A percentile compares a stretch with the other conserved stretches of the same genome.
Evolutionary conservation across 2,113 vertebrate species (phyloP).

Genomic region (Ciconia maguari): DNA sequence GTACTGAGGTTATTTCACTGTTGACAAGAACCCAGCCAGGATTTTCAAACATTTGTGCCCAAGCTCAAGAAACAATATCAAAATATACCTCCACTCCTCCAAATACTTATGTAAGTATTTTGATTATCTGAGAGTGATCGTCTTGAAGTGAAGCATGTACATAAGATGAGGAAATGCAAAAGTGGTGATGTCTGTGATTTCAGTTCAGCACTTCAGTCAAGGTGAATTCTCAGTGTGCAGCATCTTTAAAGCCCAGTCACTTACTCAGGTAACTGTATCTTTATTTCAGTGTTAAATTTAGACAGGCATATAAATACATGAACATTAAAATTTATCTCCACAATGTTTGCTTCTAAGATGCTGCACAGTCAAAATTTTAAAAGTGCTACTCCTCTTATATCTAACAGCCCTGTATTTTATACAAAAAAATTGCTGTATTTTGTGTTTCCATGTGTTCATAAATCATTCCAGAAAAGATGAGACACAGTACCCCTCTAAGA

Average conservation of each 20-base stretch:
- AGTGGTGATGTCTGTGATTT: conserved; percentile 1
- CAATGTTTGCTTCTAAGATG: neutral
- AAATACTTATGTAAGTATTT: neutral
- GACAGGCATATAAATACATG: neutral
- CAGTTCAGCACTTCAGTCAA: conserved; percentile 28
- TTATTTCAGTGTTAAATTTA: neutral
- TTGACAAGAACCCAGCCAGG: neutral
- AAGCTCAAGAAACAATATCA: neutral
- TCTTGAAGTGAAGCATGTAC: neutral
- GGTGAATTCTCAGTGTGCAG: neutral
- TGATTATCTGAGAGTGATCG: neutral
- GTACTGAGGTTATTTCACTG: neutral
- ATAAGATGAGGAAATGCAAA: neutral
- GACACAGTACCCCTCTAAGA: neutral
- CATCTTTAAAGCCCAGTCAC: conserved; percentile 19
- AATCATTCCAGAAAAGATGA: neutral
- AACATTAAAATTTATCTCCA: neutral
- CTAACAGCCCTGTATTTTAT: neutral
- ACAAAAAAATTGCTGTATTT: neutral
- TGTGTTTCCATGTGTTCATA: neutral
- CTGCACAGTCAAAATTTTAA: neutral
- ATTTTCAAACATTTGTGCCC: neutral
- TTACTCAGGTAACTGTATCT: neutral
- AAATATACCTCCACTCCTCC: neutral
- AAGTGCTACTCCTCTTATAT: neutral